Evolutionary conservation across 1,140 invertebrate genomes (phyloP).

Genomic region (Dolichoris vasculosae): DNA sequence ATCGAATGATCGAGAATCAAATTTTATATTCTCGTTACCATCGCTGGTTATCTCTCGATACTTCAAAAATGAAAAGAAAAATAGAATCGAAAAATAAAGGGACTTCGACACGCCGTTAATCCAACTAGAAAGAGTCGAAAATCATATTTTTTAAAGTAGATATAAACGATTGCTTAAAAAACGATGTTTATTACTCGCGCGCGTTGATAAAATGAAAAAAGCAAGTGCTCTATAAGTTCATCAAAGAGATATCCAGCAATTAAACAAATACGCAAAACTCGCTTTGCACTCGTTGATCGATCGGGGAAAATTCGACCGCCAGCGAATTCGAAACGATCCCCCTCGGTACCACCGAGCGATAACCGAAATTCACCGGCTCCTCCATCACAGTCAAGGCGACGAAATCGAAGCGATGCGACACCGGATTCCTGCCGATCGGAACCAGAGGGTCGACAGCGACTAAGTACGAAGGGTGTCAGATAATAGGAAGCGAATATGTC

Average conservation of each 20-base stretch:
- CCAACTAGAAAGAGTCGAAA: not conserved
- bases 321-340: too few species aligned
- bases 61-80: not conserved
- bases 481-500: constrained; percentile 31
- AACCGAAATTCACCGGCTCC: too few species aligned
- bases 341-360: too few species aligned
- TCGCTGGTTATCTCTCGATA: not conserved
- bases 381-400: too few species aligned
- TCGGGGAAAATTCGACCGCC: too few species aligned
- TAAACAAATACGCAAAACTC: too few species aligned
- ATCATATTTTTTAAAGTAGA: not conserved
- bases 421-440: not conserved
- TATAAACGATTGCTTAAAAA: not conserved
- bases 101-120: not conserved
- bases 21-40: constrained; percentile 22
- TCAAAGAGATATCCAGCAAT: too few species aligned
- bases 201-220: too few species aligned
- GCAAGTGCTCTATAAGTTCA: too few species aligned
- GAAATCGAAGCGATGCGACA: too few species aligned
- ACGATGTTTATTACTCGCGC: not conserved
- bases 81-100: constrained; percentile 14
- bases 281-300: too few species aligned
- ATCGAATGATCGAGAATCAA: constrained; percentile 24
- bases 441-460: not conserved
- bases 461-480: not conserved